These are phyloP conservation scores for Callimorpha dominula DNA, from an alignment of 2,888 invertebrate genomes.

Conservation along the genomic window DNA sequence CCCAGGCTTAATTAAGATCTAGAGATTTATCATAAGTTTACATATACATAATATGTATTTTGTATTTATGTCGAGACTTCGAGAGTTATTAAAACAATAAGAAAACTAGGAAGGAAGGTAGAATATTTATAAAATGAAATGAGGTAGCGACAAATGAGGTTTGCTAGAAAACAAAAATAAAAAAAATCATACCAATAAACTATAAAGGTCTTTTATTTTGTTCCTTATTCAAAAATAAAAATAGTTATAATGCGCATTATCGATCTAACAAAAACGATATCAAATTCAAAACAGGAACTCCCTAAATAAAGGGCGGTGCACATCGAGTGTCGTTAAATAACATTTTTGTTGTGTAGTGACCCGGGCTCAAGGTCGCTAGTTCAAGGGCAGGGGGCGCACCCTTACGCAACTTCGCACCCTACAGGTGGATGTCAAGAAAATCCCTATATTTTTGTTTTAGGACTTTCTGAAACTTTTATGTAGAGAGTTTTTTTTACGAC, in stretches of 20 bases:
- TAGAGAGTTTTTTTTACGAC: not conserved
- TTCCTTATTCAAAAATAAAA: not conserved
- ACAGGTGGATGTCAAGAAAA: conserved; percentile 62
- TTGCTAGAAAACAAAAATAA: not conserved
- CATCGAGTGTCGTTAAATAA: conserved; percentile 55
- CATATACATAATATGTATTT: too few species aligned
- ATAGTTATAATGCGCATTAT: not conserved
- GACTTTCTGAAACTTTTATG: conserved; percentile 22
- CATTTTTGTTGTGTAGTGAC: conserved; percentile 68
- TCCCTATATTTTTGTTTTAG: conserved; percentile 30
- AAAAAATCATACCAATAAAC: not conserved
- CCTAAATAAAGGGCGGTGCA: conserved; percentile 54
- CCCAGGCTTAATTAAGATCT: not conserved
- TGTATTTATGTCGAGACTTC: too few species aligned
- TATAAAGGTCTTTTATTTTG: not conserved
- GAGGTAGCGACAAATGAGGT: too few species aligned
- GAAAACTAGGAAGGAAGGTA: too few species aligned
- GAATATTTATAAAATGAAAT: too few species aligned
- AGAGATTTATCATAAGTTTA: not conserved
- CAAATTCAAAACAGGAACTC: conserved; percentile 19
- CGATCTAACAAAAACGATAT: conserved; percentile 11
- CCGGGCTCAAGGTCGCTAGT: conserved; percentile 68
- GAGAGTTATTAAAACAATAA: too few species aligned
- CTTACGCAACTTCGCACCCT: conserved; percentile 56
- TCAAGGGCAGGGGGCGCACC: conserved; percentile 71